phyloP scores from a whole-genome alignment of 1,140 invertebrate species.

The Drosophila ercepeae region DNA sequence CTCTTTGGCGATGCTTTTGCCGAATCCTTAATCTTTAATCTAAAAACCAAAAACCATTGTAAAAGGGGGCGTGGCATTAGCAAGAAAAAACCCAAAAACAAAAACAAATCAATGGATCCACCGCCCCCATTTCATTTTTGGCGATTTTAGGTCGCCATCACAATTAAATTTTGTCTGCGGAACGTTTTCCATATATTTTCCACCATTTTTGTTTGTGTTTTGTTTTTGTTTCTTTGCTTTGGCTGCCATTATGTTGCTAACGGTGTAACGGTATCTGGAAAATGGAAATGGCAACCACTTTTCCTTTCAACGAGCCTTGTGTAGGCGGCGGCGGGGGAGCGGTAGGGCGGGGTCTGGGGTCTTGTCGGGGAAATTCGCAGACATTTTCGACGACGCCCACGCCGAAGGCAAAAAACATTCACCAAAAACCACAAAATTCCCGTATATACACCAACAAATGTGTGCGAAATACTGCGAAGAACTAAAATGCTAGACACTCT shows the following conservation, averaged over 20 bases:
- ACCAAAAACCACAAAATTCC: constrained; percentile 1
- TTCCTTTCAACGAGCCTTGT: constrained; percentile 32
- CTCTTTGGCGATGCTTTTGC: not conserved
- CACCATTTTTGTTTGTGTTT: constrained; percentile 5
- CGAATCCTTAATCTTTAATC: constrained; percentile 3
- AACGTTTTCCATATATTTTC: not conserved
- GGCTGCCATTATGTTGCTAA: constrained; percentile 13
- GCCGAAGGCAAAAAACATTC: constrained; percentile 8
- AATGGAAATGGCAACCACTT: constrained; percentile 27
- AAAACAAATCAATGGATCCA: constrained; percentile 39
- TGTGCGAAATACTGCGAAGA: not conserved
- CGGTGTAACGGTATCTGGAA: constrained; percentile 21
- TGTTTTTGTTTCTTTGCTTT: constrained; percentile 4
- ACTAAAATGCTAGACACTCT: not conserved
- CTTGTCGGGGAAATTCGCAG: constrained; percentile 9
- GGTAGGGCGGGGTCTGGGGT: too few species aligned
- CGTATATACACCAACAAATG: constrained; percentile 1
- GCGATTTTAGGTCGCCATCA: constrained; percentile 32
- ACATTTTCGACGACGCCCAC: constrained; percentile 25
- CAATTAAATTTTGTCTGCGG: constrained; percentile 50
- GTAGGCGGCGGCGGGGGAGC: too few species aligned
- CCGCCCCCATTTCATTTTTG: constrained; percentile 3
- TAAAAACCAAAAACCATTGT: not conserved
- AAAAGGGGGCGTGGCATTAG: constrained; percentile 26
- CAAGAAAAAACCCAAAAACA: not conserved